Percentiles rank a stretch among this genome's conserved stretches.
phyloP scores from a whole-genome alignment of 53 echinoderm and acorn worm species.

The Holothuria leucospilota region DNA sequence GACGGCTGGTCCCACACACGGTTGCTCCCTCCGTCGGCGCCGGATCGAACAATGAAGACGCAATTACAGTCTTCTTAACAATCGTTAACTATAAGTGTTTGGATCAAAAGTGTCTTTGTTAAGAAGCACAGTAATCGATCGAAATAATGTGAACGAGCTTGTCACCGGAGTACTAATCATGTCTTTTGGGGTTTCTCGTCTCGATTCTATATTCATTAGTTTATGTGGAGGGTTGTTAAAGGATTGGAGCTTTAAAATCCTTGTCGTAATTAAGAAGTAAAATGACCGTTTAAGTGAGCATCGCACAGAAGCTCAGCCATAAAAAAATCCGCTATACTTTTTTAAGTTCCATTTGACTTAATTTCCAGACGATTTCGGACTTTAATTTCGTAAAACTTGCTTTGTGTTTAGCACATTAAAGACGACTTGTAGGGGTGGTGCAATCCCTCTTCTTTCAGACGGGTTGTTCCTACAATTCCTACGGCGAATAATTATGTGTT shows the following conservation, averaged over 20 bases:
- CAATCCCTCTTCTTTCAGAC: no score
- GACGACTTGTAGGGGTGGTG: no score
- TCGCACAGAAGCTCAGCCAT: background rate
- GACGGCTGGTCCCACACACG: slow-evolving; percentile 7
- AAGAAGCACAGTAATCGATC: slow-evolving; percentile 3
- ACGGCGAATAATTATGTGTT: no score
- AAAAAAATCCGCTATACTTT: no score
- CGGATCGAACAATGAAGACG: background rate
- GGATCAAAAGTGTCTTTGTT: slow-evolving; percentile 22
- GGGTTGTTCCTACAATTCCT: no score
- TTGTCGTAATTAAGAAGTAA: slow-evolving; percentile 31
- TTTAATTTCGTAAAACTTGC: no score
- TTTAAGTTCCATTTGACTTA: no score
- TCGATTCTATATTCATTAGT: background rate
- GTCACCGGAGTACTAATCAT: slow-evolving; percentile 12
- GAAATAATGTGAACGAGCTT: slow-evolving; percentile 6
- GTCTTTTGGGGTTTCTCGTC: background rate
- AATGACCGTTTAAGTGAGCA: slow-evolving; percentile 19
- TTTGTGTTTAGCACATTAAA: no score
- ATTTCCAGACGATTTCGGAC: no score
- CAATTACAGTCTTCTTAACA: slow-evolving; percentile 17
- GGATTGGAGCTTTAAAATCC: slow-evolving; percentile 18
- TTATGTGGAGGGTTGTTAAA: slow-evolving; percentile 17
- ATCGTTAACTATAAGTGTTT: slow-evolving; percentile 27
- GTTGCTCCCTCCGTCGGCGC: background rate